Evolutionary conservation across 2,113 vertebrate species (phyloP).

Genomic region (Menidia beryllina): DNA sequence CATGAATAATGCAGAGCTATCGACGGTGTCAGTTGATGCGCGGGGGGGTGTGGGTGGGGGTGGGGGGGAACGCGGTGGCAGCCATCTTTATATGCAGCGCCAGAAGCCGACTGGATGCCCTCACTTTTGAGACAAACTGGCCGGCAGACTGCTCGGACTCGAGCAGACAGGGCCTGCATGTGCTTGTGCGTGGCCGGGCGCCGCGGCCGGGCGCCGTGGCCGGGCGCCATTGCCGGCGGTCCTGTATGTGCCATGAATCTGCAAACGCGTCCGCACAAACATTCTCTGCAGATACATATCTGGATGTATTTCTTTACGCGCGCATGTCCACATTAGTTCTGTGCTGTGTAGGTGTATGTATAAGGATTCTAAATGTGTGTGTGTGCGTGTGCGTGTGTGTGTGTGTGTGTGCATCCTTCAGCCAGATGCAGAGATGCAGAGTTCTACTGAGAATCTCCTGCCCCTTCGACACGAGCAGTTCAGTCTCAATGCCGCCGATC

Average conservation of each 20-base stretch:
- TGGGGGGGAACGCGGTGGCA: constrained; percentile 58
- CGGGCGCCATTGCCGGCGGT: no score
- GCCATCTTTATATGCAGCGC: constrained; percentile 75
- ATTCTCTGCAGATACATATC: neutral
- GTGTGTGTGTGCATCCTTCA: no score
- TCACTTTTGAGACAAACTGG: constrained; percentile 78
- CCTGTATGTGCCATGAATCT: constrained; percentile 11
- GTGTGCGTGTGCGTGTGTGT: no score
- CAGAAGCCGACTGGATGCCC: constrained; percentile 74
- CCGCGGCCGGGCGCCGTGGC: no score
- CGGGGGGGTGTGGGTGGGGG: no score
- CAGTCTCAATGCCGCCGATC: constrained; percentile 78
- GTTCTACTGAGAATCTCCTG: constrained; percentile 68
- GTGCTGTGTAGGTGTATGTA: neutral
- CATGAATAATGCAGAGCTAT: constrained; percentile 83
- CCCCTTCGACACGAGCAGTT: constrained; percentile 71
- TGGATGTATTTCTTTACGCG: neutral
- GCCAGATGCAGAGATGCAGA: constrained; percentile 37
- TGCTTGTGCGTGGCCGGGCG: constrained; percentile 46
- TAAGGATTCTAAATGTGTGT: no score
- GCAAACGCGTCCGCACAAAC: constrained; percentile 21
- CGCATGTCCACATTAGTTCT: neutral
- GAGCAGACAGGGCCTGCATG: constrained; percentile 63
- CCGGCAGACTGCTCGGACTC: constrained; percentile 64
- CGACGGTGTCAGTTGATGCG: constrained; percentile 77